phyloP scores from a whole-genome alignment of 2,888 invertebrate genomes.

The Scaptomyza tumidula region DNA sequence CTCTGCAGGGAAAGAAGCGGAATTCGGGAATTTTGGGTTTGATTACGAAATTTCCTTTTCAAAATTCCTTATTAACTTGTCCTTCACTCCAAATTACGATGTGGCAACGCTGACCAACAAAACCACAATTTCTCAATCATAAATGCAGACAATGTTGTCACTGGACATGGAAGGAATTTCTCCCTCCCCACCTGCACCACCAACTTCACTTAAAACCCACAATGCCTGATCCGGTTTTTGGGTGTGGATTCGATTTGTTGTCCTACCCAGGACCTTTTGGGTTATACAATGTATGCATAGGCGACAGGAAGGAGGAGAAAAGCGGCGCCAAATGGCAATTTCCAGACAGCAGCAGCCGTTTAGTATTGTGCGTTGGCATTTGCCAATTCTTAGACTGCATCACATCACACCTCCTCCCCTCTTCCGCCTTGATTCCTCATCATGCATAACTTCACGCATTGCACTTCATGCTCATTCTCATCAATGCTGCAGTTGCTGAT shows the following conservation, averaged over 20 bases:
- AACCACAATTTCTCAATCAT: conserved; percentile 57
- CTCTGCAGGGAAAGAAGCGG: no score
- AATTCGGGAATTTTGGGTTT: background rate
- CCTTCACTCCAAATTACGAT: background rate
- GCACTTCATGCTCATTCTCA: conserved; percentile 22
- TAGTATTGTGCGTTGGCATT: conserved; percentile 35
- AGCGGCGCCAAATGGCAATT: conserved; percentile 43
- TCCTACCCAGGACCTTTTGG: background rate
- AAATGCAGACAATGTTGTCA: conserved; percentile 55
- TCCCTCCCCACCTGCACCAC: no score
- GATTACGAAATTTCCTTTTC: background rate
- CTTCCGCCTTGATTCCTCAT: background rate
- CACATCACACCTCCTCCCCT: background rate
- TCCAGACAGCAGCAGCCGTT: conserved; percentile 40
- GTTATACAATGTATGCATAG: no score
- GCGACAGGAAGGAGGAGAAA: background rate
- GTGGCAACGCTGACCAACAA: conserved; percentile 36
- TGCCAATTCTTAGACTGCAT: conserved; percentile 19
- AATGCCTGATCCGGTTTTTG: background rate
- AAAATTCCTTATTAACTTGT: background rate
- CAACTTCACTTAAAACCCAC: conserved; percentile 13
- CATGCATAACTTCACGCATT: conserved; percentile 39
- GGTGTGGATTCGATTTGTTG: conserved; percentile 58
- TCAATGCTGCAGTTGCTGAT: conserved; percentile 3
- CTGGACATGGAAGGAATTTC: background rate